phyloP scores from a whole-genome alignment of 1,140 invertebrate genomes.

The Macrosteles quadrilineatus region DNA sequence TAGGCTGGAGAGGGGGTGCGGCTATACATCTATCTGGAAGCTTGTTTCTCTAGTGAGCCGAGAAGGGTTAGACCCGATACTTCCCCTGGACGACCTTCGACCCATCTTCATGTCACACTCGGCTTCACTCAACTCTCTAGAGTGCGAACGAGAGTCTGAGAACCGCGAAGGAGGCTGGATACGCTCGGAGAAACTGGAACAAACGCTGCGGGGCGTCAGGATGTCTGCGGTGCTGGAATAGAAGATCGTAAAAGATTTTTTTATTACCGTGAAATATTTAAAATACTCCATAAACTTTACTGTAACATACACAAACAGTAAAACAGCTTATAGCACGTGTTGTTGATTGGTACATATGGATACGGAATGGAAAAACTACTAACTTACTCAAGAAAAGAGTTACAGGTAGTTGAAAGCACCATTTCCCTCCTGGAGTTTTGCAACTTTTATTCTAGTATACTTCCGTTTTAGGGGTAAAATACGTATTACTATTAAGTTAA shows the following conservation, averaged over 20 bases:
- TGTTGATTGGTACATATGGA: no score
- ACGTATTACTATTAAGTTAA: no score
- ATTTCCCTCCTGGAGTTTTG: no score
- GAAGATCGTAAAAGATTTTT: neutral
- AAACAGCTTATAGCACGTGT: neutral
- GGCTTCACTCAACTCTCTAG: constrained; percentile 58
- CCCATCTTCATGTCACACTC: constrained; percentile 52
- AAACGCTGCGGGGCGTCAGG: constrained; percentile 17
- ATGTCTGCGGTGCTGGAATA: constrained; percentile 9
- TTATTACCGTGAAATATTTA: neutral
- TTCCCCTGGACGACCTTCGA: constrained; percentile 39
- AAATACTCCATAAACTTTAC: neutral
- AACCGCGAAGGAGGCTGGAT: constrained; percentile 60
- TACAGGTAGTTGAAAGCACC: no score
- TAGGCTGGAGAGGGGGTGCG: constrained; percentile 30
- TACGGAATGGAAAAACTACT: no score
- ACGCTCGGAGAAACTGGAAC: constrained; percentile 58
- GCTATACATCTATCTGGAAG: constrained; percentile 49
- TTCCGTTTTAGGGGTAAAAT: no score
- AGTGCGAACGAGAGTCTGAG: constrained; percentile 53
- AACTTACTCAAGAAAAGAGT: no score
- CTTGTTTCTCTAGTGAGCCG: constrained; percentile 45
- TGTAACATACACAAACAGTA: neutral
- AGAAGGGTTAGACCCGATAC: constrained; percentile 30
- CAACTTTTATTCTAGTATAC: no score